Evolutionary conservation across 1,140 invertebrate species (phyloP).

Genomic region (Aphelinus certus): DNA sequence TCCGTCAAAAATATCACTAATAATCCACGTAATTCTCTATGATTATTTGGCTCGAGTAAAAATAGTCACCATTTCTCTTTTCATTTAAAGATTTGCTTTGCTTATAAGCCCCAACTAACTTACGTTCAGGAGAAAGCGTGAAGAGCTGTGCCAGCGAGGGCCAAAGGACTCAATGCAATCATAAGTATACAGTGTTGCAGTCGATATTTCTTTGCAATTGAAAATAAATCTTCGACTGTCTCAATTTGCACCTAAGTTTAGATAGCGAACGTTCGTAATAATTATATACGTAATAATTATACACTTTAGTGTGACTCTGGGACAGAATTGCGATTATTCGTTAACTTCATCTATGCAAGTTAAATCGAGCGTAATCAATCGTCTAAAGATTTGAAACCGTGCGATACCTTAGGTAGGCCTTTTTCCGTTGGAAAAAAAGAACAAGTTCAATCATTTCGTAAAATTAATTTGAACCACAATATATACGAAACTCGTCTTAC

Average conservation of each 20-base stretch:
- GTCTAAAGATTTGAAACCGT: background rate
- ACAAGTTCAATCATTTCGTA: no score
- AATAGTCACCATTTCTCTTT: constrained; percentile 36
- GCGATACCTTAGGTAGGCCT: background rate
- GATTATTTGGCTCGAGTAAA: constrained; percentile 38
- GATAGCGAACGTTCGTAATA: constrained; percentile 15
- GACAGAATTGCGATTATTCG: constrained; percentile 8
- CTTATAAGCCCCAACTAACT: background rate
- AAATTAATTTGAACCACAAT: no score
- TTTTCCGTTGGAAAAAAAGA: background rate
- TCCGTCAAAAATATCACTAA: constrained; percentile 32
- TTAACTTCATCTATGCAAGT: background rate
- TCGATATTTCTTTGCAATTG: constrained; percentile 16
- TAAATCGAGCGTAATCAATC: constrained; percentile 11
- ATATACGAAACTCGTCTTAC: no score
- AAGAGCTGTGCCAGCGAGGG: background rate
- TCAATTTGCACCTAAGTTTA: constrained; percentile 26
- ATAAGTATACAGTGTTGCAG: constrained; percentile 21
- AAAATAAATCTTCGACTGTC: constrained; percentile 24
- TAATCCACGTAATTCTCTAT: constrained; percentile 30
- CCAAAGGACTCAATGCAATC: constrained; percentile 15
- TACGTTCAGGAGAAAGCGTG: constrained; percentile 25
- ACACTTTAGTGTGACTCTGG: constrained; percentile 21
- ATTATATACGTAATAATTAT: background rate
- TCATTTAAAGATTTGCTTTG: constrained; percentile 17